Conservation (phyloP, 2,888 invertebrate species). For the Pherbina coryleti region DNA sequence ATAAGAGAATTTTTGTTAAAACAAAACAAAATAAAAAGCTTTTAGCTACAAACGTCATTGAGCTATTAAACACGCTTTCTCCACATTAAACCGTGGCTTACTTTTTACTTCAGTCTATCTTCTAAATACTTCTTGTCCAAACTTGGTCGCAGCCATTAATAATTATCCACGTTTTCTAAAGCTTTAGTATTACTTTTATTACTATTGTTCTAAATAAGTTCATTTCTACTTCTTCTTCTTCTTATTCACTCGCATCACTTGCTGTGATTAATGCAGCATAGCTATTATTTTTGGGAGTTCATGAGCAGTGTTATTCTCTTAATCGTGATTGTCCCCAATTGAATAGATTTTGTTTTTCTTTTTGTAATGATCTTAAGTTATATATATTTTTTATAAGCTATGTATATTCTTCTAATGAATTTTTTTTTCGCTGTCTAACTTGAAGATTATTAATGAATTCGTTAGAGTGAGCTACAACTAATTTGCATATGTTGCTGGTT, state of each 20-base stretch:
- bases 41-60: neutral
- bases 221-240: neutral
- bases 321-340: neutral
- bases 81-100: neutral
- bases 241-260: neutral
- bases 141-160: neutral
- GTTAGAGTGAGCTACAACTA: neutral
- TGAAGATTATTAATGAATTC: neutral
- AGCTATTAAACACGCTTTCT: conserved; percentile 11
- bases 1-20: too few relatives aligned
- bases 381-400: neutral
- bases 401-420: neutral
- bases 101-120: neutral
- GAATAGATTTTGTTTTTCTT: neutral
- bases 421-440: neutral
- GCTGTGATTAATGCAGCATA: neutral
- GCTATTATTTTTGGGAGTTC: too few relatives aligned
- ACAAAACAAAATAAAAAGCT: too few relatives aligned
- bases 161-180: neutral
- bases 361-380: neutral
- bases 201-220: neutral
- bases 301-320: too few relatives aligned
- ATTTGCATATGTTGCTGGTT: neutral
- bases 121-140: neutral
- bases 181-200: neutral